Evolutionary conservation across 2,113 vertebrate genomes (phyloP).

Genomic region (Mellivora capensis): DNA sequence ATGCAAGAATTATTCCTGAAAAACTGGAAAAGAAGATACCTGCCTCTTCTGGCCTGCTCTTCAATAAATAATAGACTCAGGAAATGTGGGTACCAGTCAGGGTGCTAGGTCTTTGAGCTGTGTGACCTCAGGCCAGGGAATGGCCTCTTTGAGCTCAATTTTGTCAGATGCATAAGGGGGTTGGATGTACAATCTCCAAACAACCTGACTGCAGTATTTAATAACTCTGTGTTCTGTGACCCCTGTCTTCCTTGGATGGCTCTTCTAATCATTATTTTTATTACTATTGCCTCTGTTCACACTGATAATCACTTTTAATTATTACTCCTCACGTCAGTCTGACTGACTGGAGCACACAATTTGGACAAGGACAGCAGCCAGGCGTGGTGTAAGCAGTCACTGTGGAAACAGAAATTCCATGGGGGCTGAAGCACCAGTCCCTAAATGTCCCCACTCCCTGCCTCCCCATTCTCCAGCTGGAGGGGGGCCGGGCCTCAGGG

Average conservation of each 20-base stretch:
- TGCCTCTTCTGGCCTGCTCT: not conserved
- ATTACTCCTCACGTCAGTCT: not conserved
- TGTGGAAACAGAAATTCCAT: not conserved
- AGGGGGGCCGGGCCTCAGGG: not conserved
- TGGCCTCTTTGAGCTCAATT: not conserved
- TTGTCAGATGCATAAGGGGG: not conserved
- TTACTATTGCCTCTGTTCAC: constrained; percentile 22
- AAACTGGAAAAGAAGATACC: not conserved
- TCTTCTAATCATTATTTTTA: constrained; percentile 36
- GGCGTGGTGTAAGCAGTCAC: not conserved
- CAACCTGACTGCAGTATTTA: not conserved
- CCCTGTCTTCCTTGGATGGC: constrained; percentile 9
- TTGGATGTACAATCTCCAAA: not conserved
- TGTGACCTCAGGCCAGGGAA: not conserved
- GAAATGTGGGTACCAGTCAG: not conserved
- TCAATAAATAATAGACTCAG: not conserved
- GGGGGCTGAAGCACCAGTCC: not conserved
- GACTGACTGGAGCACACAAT: not conserved
- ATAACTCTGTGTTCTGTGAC: constrained; percentile 47
- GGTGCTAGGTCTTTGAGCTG: not conserved
- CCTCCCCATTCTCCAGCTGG: not conserved
- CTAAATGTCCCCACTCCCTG: not conserved
- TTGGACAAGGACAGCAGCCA: not conserved
- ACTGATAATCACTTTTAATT: constrained; percentile 42
- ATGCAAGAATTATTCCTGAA: not conserved